phyloP scores from a whole-genome alignment of 2,888 invertebrate species.

The Alcis repandata region DNA sequence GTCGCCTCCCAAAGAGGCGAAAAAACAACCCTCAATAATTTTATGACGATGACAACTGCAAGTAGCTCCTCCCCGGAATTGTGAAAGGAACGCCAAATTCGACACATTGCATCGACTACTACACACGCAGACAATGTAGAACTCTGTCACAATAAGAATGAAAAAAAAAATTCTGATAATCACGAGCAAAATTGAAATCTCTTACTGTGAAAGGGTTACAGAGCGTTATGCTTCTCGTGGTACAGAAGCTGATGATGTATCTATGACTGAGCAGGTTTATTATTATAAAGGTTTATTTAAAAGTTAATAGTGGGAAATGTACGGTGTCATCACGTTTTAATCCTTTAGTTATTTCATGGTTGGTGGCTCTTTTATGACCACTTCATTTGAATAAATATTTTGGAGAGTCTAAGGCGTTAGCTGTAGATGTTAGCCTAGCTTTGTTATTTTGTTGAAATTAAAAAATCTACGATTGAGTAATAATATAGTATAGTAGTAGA shows the following conservation, averaged over 20 bases:
- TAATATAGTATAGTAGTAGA: too few species aligned
- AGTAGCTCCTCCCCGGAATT: conserved; percentile 69
- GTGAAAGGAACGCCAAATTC: conserved; percentile 78
- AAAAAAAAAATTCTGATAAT: not conserved
- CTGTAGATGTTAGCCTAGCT: not conserved
- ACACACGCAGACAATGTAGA: conserved; percentile 33
- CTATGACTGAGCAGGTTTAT: conserved; percentile 74
- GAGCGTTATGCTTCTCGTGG: conserved; percentile 13
- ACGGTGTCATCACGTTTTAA: conserved; percentile 76
- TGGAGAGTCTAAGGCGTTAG: not conserved
- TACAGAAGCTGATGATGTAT: conserved; percentile 75
- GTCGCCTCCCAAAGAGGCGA: conserved; percentile 79
- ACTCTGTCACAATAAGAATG: conserved; percentile 25
- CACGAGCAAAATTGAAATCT: not conserved
- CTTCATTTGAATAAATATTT: conserved; percentile 34
- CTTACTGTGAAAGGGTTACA: conserved; percentile 10
- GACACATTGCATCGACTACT: conserved; percentile 62
- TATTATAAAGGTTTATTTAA: conserved; percentile 52
- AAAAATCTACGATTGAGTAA: too few species aligned
- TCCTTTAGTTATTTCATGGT: conserved; percentile 80
- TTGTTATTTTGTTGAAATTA: not conserved
- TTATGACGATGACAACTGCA: conserved; percentile 77
- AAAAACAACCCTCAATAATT: conserved; percentile 71
- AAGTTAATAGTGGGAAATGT: conserved; percentile 63
- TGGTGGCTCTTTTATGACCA: conserved; percentile 48